phyloP scores from a whole-genome alignment of 2,797 vertebrate species.

The Melanotaenia maccullochi region DNA sequence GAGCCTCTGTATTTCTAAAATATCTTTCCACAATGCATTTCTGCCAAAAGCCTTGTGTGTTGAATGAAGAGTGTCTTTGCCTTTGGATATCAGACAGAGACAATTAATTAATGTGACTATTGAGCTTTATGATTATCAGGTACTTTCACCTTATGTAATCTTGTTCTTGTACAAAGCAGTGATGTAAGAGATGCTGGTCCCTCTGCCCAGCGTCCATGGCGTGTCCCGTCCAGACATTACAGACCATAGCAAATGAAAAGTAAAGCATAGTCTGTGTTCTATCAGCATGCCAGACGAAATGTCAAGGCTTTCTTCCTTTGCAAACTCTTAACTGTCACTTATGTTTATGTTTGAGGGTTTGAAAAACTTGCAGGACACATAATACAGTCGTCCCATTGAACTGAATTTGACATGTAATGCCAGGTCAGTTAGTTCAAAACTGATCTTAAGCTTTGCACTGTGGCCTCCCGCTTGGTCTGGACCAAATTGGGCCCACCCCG shows the following conservation, averaged over 20 bases:
- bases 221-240: slow-evolving; percentile 51
- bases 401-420: slow-evolving; percentile 64
- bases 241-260: slow-evolving; percentile 37
- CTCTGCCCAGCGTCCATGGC: slow-evolving; percentile 27
- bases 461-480: slow-evolving; percentile 54
- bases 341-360: slow-evolving; percentile 45
- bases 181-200: slow-evolving; percentile 59
- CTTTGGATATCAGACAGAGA: slow-evolving; percentile 27
- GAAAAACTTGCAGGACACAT: slow-evolving; percentile 45
- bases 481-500: slow-evolving; percentile 31
- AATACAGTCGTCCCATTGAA: slow-evolving; percentile 68
- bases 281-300: slow-evolving; percentile 56
- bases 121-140: slow-evolving; percentile 54
- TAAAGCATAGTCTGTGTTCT: slow-evolving; percentile 56
- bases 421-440: slow-evolving; percentile 60
- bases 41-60: too few species aligned
- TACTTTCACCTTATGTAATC: slow-evolving; percentile 61
- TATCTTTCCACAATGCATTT: too few species aligned
- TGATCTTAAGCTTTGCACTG: slow-evolving; percentile 29
- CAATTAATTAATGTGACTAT: slow-evolving; percentile 50
- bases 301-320: slow-evolving; percentile 68
- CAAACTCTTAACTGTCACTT: slow-evolving; percentile 61
- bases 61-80: slow-evolving; percentile 11
- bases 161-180: slow-evolving; percentile 33
- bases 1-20: too few species aligned